Evolutionary conservation across 2,888 invertebrate genomes (phyloP).

Genomic region (Troides aeacus): DNA sequence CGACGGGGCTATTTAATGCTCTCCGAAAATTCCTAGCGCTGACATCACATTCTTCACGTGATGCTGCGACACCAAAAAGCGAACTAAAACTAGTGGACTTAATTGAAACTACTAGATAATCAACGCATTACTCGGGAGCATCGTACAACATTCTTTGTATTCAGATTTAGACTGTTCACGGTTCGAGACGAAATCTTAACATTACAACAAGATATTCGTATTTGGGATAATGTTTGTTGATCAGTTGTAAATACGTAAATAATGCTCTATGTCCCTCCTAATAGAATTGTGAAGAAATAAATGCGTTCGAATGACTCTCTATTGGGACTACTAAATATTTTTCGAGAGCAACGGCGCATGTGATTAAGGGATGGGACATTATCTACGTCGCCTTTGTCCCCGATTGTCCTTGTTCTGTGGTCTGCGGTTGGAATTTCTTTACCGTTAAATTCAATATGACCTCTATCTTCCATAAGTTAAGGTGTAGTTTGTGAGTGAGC

Average conservation of each 20-base stretch:
- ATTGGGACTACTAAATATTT: constrained; percentile 69
- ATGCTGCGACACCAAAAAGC: constrained; percentile 67
- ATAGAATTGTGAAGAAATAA: constrained; percentile 64
- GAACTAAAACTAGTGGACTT: constrained; percentile 54
- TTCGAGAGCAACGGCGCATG: constrained; percentile 76
- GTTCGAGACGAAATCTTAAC: constrained; percentile 24
- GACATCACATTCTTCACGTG: constrained; percentile 49
- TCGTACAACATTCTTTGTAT: constrained; percentile 61
- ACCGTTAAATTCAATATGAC: constrained; percentile 24
- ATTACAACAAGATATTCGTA: constrained; percentile 32
- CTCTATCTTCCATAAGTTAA: constrained; percentile 49
- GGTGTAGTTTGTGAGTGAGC: constrained; percentile 31
- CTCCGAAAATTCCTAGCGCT: constrained; percentile 62
- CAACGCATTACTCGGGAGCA: constrained; percentile 53
- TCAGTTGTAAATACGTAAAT: constrained; percentile 62
- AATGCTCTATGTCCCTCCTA: constrained; percentile 51
- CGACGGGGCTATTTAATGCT: constrained; percentile 60
- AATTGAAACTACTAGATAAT: constrained; percentile 61
- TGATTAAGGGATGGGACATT: constrained; percentile 79
- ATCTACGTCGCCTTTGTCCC: constrained; percentile 69
- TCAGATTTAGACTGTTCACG: constrained; percentile 59
- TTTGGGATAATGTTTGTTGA: constrained; percentile 42
- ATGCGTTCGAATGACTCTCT: constrained; percentile 55
- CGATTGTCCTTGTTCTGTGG: constrained; percentile 70
- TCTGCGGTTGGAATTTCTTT: constrained; percentile 59